phyloP scores from a whole-genome alignment of 2,113 vertebrate genomes.

The Varanus komodoensis region DNA sequence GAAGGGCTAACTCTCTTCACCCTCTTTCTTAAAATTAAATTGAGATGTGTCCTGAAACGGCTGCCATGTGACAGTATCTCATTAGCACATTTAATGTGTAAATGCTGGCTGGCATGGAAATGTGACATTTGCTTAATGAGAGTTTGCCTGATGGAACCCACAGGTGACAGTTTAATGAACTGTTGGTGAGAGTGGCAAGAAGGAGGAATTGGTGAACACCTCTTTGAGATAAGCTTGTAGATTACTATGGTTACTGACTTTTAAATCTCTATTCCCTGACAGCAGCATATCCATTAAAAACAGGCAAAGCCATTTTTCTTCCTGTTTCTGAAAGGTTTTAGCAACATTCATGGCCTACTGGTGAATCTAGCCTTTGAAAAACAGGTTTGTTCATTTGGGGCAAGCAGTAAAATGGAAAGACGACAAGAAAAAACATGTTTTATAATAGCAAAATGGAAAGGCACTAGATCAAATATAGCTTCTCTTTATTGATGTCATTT shows the following conservation, averaged over 20 bases:
- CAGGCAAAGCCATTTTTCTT: slow-evolving; percentile 1
- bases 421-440: neutral
- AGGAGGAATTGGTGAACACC: slow-evolving; percentile 2
- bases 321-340: slow-evolving; percentile 23
- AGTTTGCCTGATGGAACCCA: slow-evolving; percentile 14
- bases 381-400: neutral
- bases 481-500: neutral
- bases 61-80: slow-evolving; percentile 19
- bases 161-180: slow-evolving; percentile 18
- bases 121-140: slow-evolving; percentile 29
- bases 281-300: slow-evolving; percentile 16
- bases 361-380: neutral
- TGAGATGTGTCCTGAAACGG: slow-evolving; percentile 19
- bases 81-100: slow-evolving; percentile 16
- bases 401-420: slow-evolving; percentile 9
- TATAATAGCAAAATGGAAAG: neutral
- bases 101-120: slow-evolving; percentile 16
- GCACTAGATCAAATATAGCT: neutral
- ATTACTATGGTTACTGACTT: slow-evolving; percentile 4
- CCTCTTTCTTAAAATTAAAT: slow-evolving; percentile 10
- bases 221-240: neutral
- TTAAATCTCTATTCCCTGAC: neutral
- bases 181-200: slow-evolving; percentile 16
- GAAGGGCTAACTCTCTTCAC: neutral
- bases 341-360: neutral